Conservation (phyloP, 1,140 invertebrate species). For the Drosophila auraria region DNA sequence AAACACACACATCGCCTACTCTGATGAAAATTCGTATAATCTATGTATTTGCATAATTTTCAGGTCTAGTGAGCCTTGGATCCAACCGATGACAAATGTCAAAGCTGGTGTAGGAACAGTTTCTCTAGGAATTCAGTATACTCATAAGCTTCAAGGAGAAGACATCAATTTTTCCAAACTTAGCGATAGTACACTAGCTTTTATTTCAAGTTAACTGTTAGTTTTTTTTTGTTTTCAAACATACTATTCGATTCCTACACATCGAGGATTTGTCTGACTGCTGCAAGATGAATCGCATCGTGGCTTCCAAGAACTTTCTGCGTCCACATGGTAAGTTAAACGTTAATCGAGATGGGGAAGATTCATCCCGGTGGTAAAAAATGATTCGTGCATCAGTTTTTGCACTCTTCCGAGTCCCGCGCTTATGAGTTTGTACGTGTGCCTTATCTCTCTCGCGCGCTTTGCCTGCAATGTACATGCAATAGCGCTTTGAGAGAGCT, state of each 20-base stretch:
- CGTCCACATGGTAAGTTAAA: too few species aligned
- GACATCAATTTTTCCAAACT: constrained; percentile 19
- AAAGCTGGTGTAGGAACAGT: neutral
- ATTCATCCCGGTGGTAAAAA: too few species aligned
- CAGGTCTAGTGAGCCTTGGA: neutral
- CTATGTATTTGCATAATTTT: too few species aligned
- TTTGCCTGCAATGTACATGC: too few species aligned
- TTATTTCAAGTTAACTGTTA: constrained; percentile 33
- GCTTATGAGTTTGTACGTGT: too few species aligned
- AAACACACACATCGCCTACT: too few species aligned
- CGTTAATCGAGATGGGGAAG: too few species aligned
- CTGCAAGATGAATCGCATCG: constrained; percentile 16
- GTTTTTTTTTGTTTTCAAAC: neutral
- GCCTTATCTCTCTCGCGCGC: too few species aligned
- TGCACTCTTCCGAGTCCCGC: too few species aligned
- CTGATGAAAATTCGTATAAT: too few species aligned
- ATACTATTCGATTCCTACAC: neutral
- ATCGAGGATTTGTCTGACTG: neutral
- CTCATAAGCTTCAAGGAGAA: constrained; percentile 7
- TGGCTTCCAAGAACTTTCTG: neutral
- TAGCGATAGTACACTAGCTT: constrained; percentile 6
- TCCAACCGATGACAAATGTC: neutral
- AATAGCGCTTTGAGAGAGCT: too few species aligned
- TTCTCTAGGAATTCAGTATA: constrained; percentile 5
- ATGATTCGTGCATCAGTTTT: too few species aligned